Base-by-base conservation (phyloP, 2,888 invertebrate species). In the Homarus gammarus region DNA sequence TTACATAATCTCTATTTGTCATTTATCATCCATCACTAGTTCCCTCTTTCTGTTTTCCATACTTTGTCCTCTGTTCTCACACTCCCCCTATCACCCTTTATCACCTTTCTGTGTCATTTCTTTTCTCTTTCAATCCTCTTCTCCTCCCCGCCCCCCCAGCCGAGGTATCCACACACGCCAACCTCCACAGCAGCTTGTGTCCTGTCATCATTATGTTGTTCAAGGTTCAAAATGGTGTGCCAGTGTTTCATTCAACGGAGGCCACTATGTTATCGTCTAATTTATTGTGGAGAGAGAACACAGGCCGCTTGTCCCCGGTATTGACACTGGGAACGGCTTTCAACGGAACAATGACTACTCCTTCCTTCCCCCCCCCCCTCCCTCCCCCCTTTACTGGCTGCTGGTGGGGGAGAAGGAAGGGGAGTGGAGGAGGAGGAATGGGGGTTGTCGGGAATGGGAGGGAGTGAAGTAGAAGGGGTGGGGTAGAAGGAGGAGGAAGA, bases 311-410 rank as follows among this genome's bases (percentile, higher is more conserved):
- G 61, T 79, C 61, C 44, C 6, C 38, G 31, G 49, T 79, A 79
- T 79, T 79, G 79, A 79, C 79, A 79, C 79, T 79, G 79, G 79
- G 79, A 79, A 38, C 79, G 38, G 61, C 61, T 79, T 79, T 79
- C 79, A 79, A 22, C 38, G 51, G 36, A 36, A 79, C 79, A 79
- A 79, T 79, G 79, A 79, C 61, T 61, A 61, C 79, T n/a, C 38
- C 64, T 12, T 49, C 8, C 72, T 22, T 15, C 8, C 12, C 27
- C 38, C 33, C n/a, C n/a, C n/a, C n/a, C n/a, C n/a, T n/a, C n/a
- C n/a, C n/a, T n/a, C n/a, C n/a, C n/a, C n/a, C n/a, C n/a, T n/a
- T n/a, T n/a, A n/a, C n/a, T n/a, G n/a, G n/a, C n/a, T n/a, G n/a
- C n/a, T n/a, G 38, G 75, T 36, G 40, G 40, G 15, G 38, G 73